These are phyloP conservation scores for Sandelia bainsii DNA, from an alignment of 2,797 vertebrate genomes.

Conservation along the genomic window DNA sequence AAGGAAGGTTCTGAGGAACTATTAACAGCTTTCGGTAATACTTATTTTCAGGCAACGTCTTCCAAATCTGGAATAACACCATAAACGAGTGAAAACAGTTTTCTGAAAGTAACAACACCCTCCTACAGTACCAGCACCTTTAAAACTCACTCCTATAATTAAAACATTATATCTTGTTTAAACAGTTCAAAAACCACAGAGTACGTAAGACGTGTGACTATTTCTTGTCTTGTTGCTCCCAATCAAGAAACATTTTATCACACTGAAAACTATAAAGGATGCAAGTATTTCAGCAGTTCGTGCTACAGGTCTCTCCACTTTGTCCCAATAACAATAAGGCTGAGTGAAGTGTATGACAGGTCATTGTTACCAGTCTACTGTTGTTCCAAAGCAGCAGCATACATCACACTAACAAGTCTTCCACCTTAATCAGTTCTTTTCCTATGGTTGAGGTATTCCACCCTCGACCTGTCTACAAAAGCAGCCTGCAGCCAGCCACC, in stretches of 20 bases:
- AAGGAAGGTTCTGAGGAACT: not conserved
- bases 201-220: not conserved
- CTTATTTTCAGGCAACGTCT: not conserved
- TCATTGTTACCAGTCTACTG: conserved; percentile 51
- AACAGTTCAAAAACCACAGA: not conserved
- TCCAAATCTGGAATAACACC: not conserved
- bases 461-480: conserved; percentile 64
- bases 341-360: conserved; percentile 56
- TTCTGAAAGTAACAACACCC: not conserved
- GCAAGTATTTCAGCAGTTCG: conserved; percentile 46
- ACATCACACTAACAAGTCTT: conserved; percentile 56
- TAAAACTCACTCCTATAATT: not conserved
- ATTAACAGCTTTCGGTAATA: not conserved
- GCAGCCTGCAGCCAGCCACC: conserved; percentile 60
- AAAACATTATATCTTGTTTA: not conserved
- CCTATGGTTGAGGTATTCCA: conserved; percentile 51
- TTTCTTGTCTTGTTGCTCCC: not conserved
- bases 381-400: conserved; percentile 53
- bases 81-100: not conserved
- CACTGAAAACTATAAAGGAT: conserved; percentile 53
- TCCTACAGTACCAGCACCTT: not conserved
- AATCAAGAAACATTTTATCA: no score
- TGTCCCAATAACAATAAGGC: conserved; percentile 63
- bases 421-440: conserved; percentile 62
- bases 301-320: conserved; percentile 52